These are phyloP conservation scores for Stenodera caucasica DNA, from an alignment of 2,888 invertebrate species.

Conservation along the genomic window DNA sequence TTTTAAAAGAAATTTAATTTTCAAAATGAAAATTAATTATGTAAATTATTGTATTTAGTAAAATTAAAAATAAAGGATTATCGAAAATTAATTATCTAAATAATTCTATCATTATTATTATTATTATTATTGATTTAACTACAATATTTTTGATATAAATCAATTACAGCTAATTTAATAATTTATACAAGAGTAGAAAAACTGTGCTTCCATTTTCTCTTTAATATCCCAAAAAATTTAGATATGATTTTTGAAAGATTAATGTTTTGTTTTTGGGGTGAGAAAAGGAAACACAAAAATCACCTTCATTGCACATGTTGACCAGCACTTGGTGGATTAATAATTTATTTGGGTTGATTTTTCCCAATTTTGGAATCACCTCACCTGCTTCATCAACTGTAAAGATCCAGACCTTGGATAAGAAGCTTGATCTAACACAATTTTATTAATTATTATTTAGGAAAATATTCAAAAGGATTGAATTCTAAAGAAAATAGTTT, in stretches of 20 bases:
- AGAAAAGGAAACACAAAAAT: constrained; percentile 23
- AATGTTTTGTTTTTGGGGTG: background rate
- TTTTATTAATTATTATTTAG: background rate
- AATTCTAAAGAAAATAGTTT: too few species aligned
- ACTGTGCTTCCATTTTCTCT: constrained; percentile 24
- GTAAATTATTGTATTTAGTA: constrained; percentile 46
- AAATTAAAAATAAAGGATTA: constrained; percentile 18
- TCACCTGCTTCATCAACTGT: constrained; percentile 48
- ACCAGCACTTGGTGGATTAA: constrained; percentile 4
- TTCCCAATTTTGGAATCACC: constrained; percentile 19
- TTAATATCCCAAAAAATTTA: background rate
- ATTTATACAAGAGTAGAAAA: constrained; percentile 27
- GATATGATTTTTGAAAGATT: background rate
- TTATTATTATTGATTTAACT: constrained; percentile 1
- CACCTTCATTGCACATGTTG: constrained; percentile 27
- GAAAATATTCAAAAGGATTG: too few species aligned
- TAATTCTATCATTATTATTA: background rate
- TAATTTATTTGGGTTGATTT: constrained; percentile 9
- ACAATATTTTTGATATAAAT: constrained; percentile 11
- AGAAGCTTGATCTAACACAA: constrained; percentile 17
- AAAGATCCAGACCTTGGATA: constrained; percentile 43
- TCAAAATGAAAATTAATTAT: constrained; percentile 33
- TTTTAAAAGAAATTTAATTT: constrained; percentile 36
- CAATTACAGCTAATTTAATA: constrained; percentile 17
- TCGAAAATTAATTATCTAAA: background rate